These are phyloP conservation scores for Etheostoma spectabile DNA, from an alignment of 2,113 vertebrate species.

Conservation along the genomic window DNA sequence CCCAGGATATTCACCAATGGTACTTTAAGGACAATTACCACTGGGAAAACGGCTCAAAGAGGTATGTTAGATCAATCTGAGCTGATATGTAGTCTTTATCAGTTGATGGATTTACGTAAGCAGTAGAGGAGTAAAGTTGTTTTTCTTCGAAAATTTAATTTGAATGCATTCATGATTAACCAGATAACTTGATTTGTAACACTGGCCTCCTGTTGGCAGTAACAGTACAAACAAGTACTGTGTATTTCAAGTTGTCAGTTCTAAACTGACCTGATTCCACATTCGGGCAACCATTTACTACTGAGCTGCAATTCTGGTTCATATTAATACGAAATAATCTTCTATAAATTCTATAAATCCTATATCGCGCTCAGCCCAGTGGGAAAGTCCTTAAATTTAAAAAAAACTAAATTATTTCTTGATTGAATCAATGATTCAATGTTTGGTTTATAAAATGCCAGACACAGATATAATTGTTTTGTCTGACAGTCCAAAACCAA, in stretches of 20 bases:
- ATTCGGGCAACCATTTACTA: too few relatives aligned
- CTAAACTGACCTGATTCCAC: neutral
- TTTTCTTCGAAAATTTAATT: neutral
- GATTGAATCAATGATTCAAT: neutral
- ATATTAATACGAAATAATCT: too few relatives aligned
- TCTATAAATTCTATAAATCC: too few relatives aligned
- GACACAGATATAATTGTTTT: too few relatives aligned
- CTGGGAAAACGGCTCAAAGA: too few relatives aligned
- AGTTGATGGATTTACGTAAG: too few relatives aligned
- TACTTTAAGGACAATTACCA: neutral
- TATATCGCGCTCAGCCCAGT: neutral
- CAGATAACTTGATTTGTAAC: neutral
- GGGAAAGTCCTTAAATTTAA: neutral
- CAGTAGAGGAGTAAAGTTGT: too few relatives aligned
- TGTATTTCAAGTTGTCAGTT: neutral
- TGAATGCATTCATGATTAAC: neutral
- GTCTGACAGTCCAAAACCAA: neutral
- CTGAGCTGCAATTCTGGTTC: neutral
- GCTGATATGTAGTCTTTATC: too few relatives aligned
- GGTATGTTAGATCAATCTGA: too few relatives aligned
- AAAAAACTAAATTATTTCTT: too few relatives aligned
- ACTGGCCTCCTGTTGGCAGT: neutral
- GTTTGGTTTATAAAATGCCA: too few relatives aligned
- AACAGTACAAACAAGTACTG: neutral
- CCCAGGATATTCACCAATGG: too few relatives aligned